Evolutionary conservation across 1,140 invertebrate species (phyloP), one percentile per base, ranked within the genome.

Genomic region (Lineus longissimus): DNA sequence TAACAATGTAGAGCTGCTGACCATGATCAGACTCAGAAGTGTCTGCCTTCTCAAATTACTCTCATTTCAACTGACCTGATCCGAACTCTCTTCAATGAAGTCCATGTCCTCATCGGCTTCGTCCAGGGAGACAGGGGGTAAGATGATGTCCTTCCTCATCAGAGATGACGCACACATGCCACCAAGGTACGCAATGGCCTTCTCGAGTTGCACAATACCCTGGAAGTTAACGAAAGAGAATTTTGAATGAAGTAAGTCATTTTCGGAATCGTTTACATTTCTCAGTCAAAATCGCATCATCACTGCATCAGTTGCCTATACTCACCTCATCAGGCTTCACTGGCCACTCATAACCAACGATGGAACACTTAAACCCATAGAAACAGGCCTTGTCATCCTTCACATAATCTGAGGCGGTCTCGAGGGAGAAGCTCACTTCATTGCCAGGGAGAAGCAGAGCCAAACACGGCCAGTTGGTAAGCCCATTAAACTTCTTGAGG

Each of bases 381-480:
- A 89, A 89, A 70, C 84, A 84, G 2, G 88, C 87, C 72, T 90
- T 89, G 57, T 95, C 94, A 83, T 95, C 93, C 76, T 93, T 93
- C 63, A 95, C 87, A 82, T 97, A 97, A 81, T 97, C 91, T 0
- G 94, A 93, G 0, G 95, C 93, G 0, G 94, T 97, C 83, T 97
- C 94, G 73, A 98, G 75, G 0, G 93, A 95, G 78, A 98, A 96
- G 68, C 95, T 87, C 0, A 97, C 89, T 83, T 96, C 92, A 80
- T 96, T 94, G 23, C 89, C 90, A 65, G 95, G 95, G 36, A 98
- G 81, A 55, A 97, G 84, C 13, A 98, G 78, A 2, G 92, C 88
- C 69, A 88, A 88, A 72, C 90, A 88, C 1, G 95, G 92, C 94
- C 95, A 98, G 59, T 92, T 91, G 51, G 84, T 84, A 43, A 84